phyloP scores from a whole-genome alignment of 1,140 invertebrate genomes.

The Aphis gossypii region DNA sequence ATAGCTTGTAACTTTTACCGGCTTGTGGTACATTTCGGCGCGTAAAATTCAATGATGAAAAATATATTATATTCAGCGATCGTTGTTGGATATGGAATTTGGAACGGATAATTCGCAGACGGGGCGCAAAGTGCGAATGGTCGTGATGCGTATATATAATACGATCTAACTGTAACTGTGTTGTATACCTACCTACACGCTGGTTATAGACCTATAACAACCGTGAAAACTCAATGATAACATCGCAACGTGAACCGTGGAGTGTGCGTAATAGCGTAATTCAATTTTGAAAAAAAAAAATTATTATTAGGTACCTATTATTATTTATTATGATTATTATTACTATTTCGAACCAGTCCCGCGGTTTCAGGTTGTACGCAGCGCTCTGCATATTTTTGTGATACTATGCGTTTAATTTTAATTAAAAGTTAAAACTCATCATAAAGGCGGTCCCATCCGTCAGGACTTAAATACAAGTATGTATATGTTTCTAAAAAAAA shows the following conservation, averaged over 20 bases:
- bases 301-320: background rate
- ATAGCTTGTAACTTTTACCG: background rate
- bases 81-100: background rate
- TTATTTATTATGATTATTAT: constrained; percentile 24
- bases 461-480: background rate
- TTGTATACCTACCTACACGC: background rate
- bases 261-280: background rate
- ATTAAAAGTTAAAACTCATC: constrained; percentile 35
- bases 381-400: constrained; percentile 19
- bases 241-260: background rate
- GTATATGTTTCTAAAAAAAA: background rate
- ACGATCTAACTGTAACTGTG: background rate
- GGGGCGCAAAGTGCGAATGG: background rate
- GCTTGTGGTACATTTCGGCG: background rate
- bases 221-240: constrained; percentile 7
- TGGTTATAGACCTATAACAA: background rate
- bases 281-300: background rate
- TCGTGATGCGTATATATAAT: background rate
- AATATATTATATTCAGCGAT: background rate
- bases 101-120: background rate
- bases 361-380: background rate
- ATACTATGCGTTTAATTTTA: constrained; percentile 12
- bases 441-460: background rate
- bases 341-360: background rate
- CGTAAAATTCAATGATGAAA: background rate